A percentile compares a stretch with the other conserved stretches of the same genome.
Evolutionary conservation across 1,140 invertebrate genomes (phyloP).

Genomic region (Musca vetustissima): DNA sequence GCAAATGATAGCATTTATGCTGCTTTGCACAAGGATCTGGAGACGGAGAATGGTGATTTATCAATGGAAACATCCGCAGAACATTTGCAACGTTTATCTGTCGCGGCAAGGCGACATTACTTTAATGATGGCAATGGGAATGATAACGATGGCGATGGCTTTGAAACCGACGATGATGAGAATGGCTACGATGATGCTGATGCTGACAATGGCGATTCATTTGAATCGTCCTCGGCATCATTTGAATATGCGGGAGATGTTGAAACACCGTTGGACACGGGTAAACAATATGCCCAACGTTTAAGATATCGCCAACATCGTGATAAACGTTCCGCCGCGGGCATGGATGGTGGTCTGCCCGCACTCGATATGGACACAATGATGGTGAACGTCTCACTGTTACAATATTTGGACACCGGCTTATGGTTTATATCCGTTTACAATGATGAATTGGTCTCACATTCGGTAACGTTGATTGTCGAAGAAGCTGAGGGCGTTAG

Average conservation of each 20-base stretch:
- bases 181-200: conserved; percentile 14
- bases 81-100: conserved; percentile 5
- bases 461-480: conserved; percentile 78
- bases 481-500: conserved; percentile 83
- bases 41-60: conserved; percentile 36
- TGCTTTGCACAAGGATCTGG: conserved; percentile 52
- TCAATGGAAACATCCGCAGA: conserved; percentile 23
- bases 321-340: conserved; percentile 41
- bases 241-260: conserved; percentile 36
- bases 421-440: conserved; percentile 94
- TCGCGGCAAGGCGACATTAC: conserved; percentile 13
- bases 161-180: not conserved
- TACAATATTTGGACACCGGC: conserved; percentile 89
- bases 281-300: conserved; percentile 37
- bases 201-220: conserved; percentile 23
- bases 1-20: conserved; percentile 38
- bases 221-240: conserved; percentile 26
- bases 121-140: conserved; percentile 21
- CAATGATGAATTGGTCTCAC: conserved; percentile 87
- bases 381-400: conserved; percentile 79
- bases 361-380: conserved; percentile 64
- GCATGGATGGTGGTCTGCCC: conserved; percentile 52
- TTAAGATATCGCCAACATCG: conserved; percentile 21
- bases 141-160: not conserved
- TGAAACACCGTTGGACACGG: conserved; percentile 39